These are phyloP conservation scores for Formica exsecta DNA, from an alignment of 1,140 invertebrate species.

Conservation along the genomic window DNA sequence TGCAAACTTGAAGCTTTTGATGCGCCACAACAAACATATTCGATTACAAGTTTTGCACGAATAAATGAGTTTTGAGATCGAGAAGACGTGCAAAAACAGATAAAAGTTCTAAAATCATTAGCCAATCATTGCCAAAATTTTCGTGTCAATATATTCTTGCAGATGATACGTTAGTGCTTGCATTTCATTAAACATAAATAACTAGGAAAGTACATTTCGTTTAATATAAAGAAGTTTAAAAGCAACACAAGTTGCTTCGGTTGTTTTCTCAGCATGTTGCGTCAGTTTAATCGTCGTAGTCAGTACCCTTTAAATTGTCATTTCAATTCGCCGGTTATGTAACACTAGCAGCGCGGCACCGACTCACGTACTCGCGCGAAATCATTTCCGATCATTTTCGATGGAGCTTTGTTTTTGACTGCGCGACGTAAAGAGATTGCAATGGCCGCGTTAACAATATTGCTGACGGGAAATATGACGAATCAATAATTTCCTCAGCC, in stretches of 20 bases:
- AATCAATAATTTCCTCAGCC: conserved; percentile 78
- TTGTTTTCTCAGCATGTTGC: conserved; percentile 3
- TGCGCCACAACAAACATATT: conserved; percentile 1
- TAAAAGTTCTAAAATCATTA: background rate
- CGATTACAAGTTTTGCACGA: conserved; percentile 1
- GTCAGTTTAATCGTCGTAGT: conserved; percentile 10
- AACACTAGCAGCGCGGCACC: background rate
- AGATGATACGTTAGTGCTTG: background rate
- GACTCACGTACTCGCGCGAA: background rate
- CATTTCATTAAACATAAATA: conserved; percentile 7
- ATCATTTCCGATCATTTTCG: conserved; percentile 62
- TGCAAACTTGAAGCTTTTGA: conserved; percentile 16
- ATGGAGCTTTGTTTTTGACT: conserved; percentile 47
- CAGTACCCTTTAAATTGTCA: conserved; percentile 23
- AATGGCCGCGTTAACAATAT: conserved; percentile 72
- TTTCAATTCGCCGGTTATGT: conserved; percentile 6
- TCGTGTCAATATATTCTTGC: background rate
- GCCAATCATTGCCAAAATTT: background rate
- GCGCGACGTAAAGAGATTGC: conserved; percentile 72
- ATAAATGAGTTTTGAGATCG: conserved; percentile 4
- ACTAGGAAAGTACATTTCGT: background rate
- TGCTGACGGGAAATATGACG: conserved; percentile 76
- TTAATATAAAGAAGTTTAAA: background rate
- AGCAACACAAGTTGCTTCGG: background rate
- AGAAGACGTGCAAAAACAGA: too few species aligned